phyloP scores from a whole-genome alignment of 2,888 invertebrate species.

The Crepidodera aurea region DNA sequence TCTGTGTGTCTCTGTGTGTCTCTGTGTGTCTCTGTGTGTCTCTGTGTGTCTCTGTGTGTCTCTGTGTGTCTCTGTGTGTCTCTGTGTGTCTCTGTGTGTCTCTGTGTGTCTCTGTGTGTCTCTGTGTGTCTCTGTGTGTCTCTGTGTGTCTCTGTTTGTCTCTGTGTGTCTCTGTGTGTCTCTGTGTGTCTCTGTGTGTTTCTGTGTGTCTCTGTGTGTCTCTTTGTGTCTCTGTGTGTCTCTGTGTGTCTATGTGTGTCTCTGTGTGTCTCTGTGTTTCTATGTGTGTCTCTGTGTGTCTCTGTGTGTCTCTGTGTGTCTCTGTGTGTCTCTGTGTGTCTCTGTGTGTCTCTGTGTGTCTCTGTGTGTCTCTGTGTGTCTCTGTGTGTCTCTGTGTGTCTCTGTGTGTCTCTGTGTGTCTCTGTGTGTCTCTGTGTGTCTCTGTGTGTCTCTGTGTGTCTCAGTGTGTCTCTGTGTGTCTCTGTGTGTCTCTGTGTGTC shows the following conservation, averaged over 20 bases:
- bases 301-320: background rate
- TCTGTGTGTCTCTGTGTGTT: too few relatives aligned
- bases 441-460: background rate
- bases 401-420: background rate
- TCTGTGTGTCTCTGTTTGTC: too few relatives aligned
- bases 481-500: background rate
- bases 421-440: background rate
- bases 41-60: background rate
- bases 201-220: too few relatives aligned
- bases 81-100: background rate
- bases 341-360: background rate
- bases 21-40: background rate
- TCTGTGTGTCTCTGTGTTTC: too few relatives aligned
- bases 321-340: background rate
- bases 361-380: background rate
- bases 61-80: background rate
- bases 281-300: background rate
- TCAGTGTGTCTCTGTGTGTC: background rate
- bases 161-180: too few relatives aligned
- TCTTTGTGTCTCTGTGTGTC: too few relatives aligned
- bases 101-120: background rate
- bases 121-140: background rate
- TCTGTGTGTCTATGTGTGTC: too few relatives aligned
- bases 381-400: background rate
- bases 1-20: background rate